Evolutionary conservation across 2,888 invertebrate species (phyloP).

Genomic region (Drosophila austrosaltans): DNA sequence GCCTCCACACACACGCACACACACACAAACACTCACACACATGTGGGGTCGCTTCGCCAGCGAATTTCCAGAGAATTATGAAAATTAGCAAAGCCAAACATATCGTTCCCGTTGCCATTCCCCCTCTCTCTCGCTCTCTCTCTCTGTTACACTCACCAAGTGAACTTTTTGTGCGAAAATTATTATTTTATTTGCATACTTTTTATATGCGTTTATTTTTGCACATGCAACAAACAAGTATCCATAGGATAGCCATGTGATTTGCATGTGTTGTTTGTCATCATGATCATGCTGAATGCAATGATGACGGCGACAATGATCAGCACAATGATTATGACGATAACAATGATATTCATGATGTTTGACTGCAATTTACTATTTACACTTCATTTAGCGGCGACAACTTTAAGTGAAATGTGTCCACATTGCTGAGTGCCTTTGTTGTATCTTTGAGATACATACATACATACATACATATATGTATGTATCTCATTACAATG

Average conservation of each 20-base stretch:
- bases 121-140: not conserved
- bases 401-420: constrained; percentile 78
- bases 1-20: constrained; percentile 24
- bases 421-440: constrained; percentile 66
- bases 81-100: constrained; percentile 74
- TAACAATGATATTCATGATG: constrained; percentile 61
- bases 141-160: constrained; percentile 30
- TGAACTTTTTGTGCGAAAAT: constrained; percentile 60
- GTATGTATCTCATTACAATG: constrained; percentile 3
- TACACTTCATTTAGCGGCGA: constrained; percentile 77
- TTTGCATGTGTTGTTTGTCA: constrained; percentile 76
- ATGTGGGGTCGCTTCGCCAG: constrained; percentile 40
- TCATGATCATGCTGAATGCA: constrained; percentile 29
- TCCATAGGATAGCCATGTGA: constrained; percentile 69
- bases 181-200: constrained; percentile 77
- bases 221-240: constrained; percentile 22
- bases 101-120: not conserved
- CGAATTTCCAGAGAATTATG: constrained; percentile 77
- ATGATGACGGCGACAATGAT: constrained; percentile 9
- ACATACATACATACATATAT: too few species aligned
- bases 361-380: constrained; percentile 77
- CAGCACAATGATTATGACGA: constrained; percentile 35
- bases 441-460: constrained; percentile 30
- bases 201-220: constrained; percentile 57
- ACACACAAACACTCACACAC: constrained; percentile 25